Base-by-base conservation (phyloP, 2,113 vertebrate genomes). In the Anolis sagrei region DNA sequence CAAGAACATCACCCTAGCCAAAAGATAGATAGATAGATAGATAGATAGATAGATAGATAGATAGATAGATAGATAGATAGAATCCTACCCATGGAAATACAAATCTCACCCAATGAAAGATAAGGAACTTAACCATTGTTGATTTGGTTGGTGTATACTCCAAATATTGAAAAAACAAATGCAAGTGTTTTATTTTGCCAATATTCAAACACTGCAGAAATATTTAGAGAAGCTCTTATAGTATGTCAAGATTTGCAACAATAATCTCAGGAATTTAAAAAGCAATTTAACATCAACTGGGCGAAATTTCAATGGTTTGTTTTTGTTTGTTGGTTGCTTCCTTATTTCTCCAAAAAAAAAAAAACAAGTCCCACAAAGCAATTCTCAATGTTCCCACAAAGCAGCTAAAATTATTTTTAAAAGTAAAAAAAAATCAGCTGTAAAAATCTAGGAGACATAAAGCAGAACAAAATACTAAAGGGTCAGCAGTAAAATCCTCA, bases 331-430 rank as follows among this genome's bases (percentile, higher is more conserved):
- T 27, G 29, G n/a, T 68, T 54, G 36, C 16, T 68, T 54, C 44
- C 51, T 54, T 54, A 54, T 54, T 8, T 8, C 51, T 54, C 51
- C 51, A 54, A 54, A 54, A 2, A 77, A 13, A n/a, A n/a, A n/a
- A 11, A 2, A 77, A 13, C 44, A 4, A 8, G 18, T 1, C 16
- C 48, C 44, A 58, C 14, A 8, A 58, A 44, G 11, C 16, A 4
- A 3, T 79, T 39, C 19, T 39, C 34, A 61, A 61, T 72, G 34
- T 21, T 66, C 29, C 36, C 29, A 69, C 54, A 62, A 79, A 85
- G 19, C 36, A 25, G 54, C 27, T 62, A 79, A 85, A 84, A 84
- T 11, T 49, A 25, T n/a, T 76, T 58, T 58, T 58, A 76, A 64
- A 83, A 54, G 54, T 48, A 21, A 21, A 72, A 7, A 1, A 83